These are phyloP conservation scores for Calidris pygmaea DNA, from an alignment of 2,113 vertebrate species.

Conservation along the genomic window DNA sequence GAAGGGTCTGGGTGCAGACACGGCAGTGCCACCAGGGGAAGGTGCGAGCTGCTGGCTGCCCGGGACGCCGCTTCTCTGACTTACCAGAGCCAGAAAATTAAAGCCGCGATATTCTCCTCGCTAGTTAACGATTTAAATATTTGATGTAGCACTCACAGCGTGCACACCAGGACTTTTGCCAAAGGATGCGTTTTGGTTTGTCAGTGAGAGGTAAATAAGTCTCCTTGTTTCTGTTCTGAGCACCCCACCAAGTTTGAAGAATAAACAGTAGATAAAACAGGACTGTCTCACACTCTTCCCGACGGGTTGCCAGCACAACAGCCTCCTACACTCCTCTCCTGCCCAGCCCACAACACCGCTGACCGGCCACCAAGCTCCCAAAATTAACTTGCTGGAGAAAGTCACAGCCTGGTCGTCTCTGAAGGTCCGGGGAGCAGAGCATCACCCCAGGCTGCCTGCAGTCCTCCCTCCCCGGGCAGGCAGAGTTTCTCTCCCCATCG, in stretches of 20 bases:
- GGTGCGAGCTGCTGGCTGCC: background rate
- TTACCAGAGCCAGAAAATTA: background rate
- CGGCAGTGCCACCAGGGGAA: background rate
- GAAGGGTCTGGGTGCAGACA: background rate
- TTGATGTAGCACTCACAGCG: background rate
- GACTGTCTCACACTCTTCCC: background rate
- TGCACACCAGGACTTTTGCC: background rate
- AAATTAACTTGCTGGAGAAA: background rate
- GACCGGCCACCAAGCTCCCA: background rate
- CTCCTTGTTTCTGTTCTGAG: background rate
- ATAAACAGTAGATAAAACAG: background rate
- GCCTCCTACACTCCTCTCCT: background rate
- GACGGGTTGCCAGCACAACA: background rate
- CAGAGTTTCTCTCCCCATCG: background rate
- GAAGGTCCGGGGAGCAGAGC: background rate
- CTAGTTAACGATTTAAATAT: slow-evolving; percentile 45
- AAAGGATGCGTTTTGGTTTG: slow-evolving; percentile 6
- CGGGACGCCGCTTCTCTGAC: background rate
- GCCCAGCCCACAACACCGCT: background rate
- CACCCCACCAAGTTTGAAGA: slow-evolving; percentile 13
- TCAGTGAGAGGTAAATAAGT: slow-evolving; percentile 29
- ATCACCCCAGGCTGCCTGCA: background rate
- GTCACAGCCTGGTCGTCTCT: background rate
- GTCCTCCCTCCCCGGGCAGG: background rate
- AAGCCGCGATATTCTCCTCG: background rate